Evolutionary conservation across 2,113 vertebrate genomes (phyloP).

Genomic region (Zosterops japonicus): DNA sequence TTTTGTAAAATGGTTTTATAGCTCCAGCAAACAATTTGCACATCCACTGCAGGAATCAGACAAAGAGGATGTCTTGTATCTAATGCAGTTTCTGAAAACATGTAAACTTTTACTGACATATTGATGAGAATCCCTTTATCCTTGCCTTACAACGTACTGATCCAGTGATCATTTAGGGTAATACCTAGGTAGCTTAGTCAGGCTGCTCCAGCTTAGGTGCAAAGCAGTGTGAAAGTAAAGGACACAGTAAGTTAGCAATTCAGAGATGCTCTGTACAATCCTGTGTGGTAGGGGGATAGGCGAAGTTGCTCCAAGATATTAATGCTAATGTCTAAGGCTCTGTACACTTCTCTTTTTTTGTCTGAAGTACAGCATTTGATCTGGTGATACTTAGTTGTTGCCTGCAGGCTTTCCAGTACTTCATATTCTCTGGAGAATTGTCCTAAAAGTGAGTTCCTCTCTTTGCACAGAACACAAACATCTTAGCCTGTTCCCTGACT

Average conservation of each 20-base stretch:
- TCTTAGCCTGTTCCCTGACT: not conserved
- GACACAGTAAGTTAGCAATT: not conserved
- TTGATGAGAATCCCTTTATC: not conserved
- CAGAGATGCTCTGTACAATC: not conserved
- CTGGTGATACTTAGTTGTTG: not conserved
- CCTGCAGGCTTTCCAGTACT: not conserved
- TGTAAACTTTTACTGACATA: not conserved
- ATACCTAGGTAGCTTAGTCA: not conserved
- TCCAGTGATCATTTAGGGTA: not conserved
- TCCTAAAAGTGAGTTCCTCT: not conserved
- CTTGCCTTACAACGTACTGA: not conserved
- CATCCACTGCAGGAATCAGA: not conserved
- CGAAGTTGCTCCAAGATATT: not conserved
- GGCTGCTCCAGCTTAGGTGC: not conserved
- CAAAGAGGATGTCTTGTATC: not conserved
- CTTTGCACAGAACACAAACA: not conserved
- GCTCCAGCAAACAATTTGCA: not conserved
- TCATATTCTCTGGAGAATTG: not conserved
- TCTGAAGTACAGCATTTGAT: not conserved
- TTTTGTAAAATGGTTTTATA: not conserved
- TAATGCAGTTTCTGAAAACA: not conserved
- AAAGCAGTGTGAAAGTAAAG: not conserved
- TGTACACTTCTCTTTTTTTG: not conserved
- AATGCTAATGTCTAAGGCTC: not conserved
- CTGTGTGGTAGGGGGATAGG: not conserved